Evolutionary conservation across 2,888 invertebrate genomes (phyloP), one percentile per base, ranked within the genome.

Genomic region (Hirtodrosophila cameraria): DNA sequence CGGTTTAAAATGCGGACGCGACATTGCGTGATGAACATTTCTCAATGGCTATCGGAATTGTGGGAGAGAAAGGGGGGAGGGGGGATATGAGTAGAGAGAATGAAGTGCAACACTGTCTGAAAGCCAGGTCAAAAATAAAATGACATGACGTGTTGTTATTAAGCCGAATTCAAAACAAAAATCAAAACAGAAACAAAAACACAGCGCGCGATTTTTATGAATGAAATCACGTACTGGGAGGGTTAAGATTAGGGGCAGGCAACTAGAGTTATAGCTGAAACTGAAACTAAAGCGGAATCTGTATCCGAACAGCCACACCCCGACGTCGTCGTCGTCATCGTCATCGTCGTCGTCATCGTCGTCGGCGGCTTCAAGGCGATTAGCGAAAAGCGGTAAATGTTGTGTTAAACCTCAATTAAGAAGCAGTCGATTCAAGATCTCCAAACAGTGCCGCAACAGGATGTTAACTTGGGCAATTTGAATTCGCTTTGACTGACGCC

Each of bases 391-490:
- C 88, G 88, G 86, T 88, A 87, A 87, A 88, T 88, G 88, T 80
- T 88, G 86, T 88, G 88, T 85, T 86, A 85, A 86, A 82, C 76
- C 85, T 85, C 87, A 88, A 88, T 88, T 88, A 88, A 83, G 87
- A 65, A 45, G 46, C 66, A 41, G 53, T 38, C 15, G 36, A 18
- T 15, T 28, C 11, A 25, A 64, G 69, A 39, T 54, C 46, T 27
- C 68, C 62, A 73, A 57, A 63, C 50, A 59, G 28, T 13, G 49
- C 43, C 62, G 59, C 65, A 77, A 84, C 83, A 85, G 86, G 82
- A 83, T 85, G 82, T 76, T 82, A 74, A 79, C 63, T 60, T 61
- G 61, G 64, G 62, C 71, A 83, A 71, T 75, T 81, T 73, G 75
- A 75, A 85, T 76, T 75, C 70, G 70, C 63, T 82, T 82, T 88